These are phyloP conservation scores for Agrochola lota DNA, from an alignment of 2,888 invertebrate species.

Conservation along the genomic window DNA sequence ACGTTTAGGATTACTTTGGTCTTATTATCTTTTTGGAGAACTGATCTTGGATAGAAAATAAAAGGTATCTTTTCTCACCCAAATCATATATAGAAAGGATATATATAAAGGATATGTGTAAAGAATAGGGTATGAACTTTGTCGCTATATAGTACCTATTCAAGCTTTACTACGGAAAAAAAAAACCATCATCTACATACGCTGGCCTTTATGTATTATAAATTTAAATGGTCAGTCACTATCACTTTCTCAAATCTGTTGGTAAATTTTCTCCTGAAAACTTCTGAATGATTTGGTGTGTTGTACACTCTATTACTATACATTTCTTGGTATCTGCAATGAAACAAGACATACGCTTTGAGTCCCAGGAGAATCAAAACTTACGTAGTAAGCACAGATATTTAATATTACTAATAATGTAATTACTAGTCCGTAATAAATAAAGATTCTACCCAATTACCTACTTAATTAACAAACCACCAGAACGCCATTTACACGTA, in stretches of 20 bases:
- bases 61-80: not conserved
- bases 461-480: constrained; percentile 27
- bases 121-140: not conserved
- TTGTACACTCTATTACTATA: no score
- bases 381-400: not conserved
- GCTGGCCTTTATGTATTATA: not conserved
- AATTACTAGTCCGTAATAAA: constrained; percentile 18
- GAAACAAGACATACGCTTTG: not conserved
- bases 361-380: not conserved
- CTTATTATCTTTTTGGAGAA: constrained; percentile 35
- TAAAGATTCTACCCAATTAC: constrained; percentile 31
- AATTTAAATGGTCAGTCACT: not conserved
- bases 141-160: not conserved
- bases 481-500: constrained; percentile 30
- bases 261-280: not conserved
- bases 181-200: not conserved
- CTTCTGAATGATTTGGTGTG: not conserved
- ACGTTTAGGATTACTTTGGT: constrained; percentile 59
- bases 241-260: not conserved
- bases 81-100: not conserved
- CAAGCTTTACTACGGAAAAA: not conserved
- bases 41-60: constrained; percentile 1
- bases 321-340: no score
- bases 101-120: no score
- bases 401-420: not conserved